phyloP scores from a whole-genome alignment of 2,888 invertebrate species.

The Macaria liturata region DNA sequence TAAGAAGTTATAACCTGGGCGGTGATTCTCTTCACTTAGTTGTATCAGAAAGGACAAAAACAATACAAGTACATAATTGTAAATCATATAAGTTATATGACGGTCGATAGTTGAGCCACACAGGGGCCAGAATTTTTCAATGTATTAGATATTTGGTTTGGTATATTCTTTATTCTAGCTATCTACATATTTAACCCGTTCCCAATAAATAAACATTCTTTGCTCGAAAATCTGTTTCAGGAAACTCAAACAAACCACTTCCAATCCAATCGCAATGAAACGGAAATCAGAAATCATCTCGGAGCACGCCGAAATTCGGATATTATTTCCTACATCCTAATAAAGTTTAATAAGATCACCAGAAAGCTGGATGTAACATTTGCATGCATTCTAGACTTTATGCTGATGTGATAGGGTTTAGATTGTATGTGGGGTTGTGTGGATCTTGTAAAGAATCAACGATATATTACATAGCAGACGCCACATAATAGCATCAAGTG shows the following conservation, averaged over 20 bases:
- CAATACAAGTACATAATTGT: too few species aligned
- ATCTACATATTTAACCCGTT: slow-evolving; percentile 24
- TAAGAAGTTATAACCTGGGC: too few species aligned
- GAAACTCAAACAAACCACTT: slow-evolving; percentile 35
- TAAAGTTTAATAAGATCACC: slow-evolving; percentile 26
- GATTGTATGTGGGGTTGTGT: neutral
- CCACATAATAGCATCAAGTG: too few species aligned
- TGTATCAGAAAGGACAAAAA: too few species aligned
- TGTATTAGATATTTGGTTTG: too few species aligned
- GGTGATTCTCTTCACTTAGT: too few species aligned
- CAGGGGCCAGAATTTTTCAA: too few species aligned
- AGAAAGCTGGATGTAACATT: neutral
- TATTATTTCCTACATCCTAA: slow-evolving; percentile 35
- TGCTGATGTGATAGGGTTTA: neutral
- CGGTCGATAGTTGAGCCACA: too few species aligned
- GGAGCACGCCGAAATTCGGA: slow-evolving; percentile 30
- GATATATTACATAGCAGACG: too few species aligned
- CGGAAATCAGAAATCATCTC: slow-evolving; percentile 39
- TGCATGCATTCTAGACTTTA: neutral
- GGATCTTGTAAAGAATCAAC: neutral
- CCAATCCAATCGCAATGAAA: slow-evolving; percentile 33
- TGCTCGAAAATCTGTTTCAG: slow-evolving; percentile 21
- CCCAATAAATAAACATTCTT: slow-evolving; percentile 24
- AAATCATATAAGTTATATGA: too few species aligned
- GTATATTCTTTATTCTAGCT: neutral